Base-by-base conservation (phyloP, 1,140 invertebrate species). In the Caenorhabditis remanei region DNA sequence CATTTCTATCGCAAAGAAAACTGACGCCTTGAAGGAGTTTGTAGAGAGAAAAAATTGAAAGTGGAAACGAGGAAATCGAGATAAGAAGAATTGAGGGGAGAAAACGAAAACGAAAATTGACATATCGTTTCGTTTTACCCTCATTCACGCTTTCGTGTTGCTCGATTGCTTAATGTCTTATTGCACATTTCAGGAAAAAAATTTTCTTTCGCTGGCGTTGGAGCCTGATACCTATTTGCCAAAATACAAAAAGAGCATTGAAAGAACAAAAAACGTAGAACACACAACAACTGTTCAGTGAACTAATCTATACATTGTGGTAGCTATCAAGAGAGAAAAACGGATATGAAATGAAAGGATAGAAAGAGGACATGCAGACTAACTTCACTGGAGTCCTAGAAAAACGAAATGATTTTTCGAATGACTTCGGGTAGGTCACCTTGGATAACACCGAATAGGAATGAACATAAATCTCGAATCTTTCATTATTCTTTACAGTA, bases 11-110 rank as follows among this genome's bases (percentile, higher is more conserved):
- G 14, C 9, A 19, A 50, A 13, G n/a, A 53, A 79, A 79, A 79
- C 71, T 79, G 46, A 50, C 46, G 71, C 46, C 40, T 79, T n/a
- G n/a, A 53, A 46, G n/a, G 71, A 40, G 61, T 63, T 63, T 63
- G 65, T 43, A 46, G 19, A 19, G 46, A 46, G 24, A 16, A 40
- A 50, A 79, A 79, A 79, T 79, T 50, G 71, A 79, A 79, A 79
- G 65, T 71, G 16, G 65, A 79, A 79, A 79, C 46, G 71, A 50
- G 40, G 40, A 79, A 79, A 79, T 71, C 40, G 65, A 79, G 71
- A 79, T 79, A 79, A 79, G 71, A 24, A 79, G 8, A 75, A 65
- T 21, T 21, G 24, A 32, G 61, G 8, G n/a, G 21, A 19, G 41
- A 71, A 43, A 71, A 43, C 19, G 56, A 46, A 71, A 71, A 71